These are phyloP conservation scores for Geothlypis trichas DNA, from an alignment of 2,113 vertebrate species.

Conservation along the genomic window DNA sequence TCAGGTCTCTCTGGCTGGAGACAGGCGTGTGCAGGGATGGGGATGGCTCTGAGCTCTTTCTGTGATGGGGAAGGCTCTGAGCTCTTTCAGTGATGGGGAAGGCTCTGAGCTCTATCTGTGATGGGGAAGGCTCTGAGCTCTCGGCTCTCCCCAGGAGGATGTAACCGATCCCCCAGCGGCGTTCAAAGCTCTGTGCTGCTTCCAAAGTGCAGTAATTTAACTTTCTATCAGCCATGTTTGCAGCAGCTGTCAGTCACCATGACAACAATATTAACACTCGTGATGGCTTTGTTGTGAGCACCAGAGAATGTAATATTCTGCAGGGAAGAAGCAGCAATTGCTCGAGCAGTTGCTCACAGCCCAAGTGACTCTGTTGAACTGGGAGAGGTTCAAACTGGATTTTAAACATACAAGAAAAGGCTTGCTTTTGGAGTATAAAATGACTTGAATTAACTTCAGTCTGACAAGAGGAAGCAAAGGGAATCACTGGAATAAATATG, in stretches of 20 bases:
- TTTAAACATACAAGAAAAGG: background rate
- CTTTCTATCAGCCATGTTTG: background rate
- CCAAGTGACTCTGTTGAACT: background rate
- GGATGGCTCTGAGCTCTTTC: no score
- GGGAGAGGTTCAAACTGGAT: slow-evolving; percentile 20
- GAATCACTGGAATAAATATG: background rate
- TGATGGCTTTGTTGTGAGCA: slow-evolving; percentile 26
- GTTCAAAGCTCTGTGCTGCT: background rate
- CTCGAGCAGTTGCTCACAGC: background rate
- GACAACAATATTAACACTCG: slow-evolving; percentile 40
- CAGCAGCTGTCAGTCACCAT: slow-evolving; percentile 62
- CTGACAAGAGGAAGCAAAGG: slow-evolving; percentile 17
- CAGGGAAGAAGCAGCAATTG: slow-evolving; percentile 1
- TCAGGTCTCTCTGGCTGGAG: background rate
- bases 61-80: background rate
- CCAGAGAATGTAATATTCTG: background rate
- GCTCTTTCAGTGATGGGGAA: background rate
- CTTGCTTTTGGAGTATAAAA: slow-evolving; percentile 2
- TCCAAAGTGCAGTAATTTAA: slow-evolving; percentile 1
- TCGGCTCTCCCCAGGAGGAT: background rate
- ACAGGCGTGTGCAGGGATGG: fast-evolving
- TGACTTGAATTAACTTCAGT: slow-evolving; percentile 25
- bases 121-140: background rate
- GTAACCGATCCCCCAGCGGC: background rate
- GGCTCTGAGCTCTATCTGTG: background rate